Base-by-base conservation (phyloP, 2,113 vertebrate genomes). In the Tupaia tana region DNA sequence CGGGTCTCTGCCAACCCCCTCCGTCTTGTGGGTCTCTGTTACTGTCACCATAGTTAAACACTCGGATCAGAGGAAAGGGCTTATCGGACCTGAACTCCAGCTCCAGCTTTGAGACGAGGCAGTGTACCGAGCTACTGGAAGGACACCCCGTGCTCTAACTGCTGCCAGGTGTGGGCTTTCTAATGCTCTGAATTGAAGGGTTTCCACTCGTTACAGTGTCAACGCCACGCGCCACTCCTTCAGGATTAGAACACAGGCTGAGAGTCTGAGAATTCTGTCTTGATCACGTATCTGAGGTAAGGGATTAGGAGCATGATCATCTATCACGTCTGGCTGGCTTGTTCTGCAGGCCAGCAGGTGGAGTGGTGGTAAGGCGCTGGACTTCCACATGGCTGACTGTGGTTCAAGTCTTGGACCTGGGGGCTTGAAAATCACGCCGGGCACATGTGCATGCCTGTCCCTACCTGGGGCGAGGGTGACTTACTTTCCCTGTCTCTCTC, bases 1-100 rank as follows among this genome's bases (percentile, higher is more conserved):
- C 67, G 9, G 63, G 93, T 91, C 93, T 75, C 87, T 71, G 95
- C 89, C 94, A 70, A 93, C 89, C 78, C 0, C 20, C 31, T 93
- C 97, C 91, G 15, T 7, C 61, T 74, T 56, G 91, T 83, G 66
- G 71, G 7, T 25, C 87, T 67, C 29, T 25, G 78, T 22, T 64
- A 84, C 29, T 43, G 20, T 29, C 81, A 1, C 61, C 73, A 54
- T 10, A 24, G 7, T 27, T 54, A 29, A 78, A 61, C 6, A 1
- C 12, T 9, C 22, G 81, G 80, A 82, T 86, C 85, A 54, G 83
- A 73, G 61, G 71, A 63, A 31, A 34, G 58, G 59, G 18, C 3
- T 25, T 3, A 11, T 58, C 31, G 27, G 78, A 9, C 64, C 34
- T 89, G 67, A 75, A 89, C 20, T 86, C 58, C 29, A 74, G 43